Percentiles rank a stretch among this genome's conserved stretches.
phyloP scores from a whole-genome alignment of 2,797 vertebrate genomes.

The Crenuchus spilurus region DNA sequence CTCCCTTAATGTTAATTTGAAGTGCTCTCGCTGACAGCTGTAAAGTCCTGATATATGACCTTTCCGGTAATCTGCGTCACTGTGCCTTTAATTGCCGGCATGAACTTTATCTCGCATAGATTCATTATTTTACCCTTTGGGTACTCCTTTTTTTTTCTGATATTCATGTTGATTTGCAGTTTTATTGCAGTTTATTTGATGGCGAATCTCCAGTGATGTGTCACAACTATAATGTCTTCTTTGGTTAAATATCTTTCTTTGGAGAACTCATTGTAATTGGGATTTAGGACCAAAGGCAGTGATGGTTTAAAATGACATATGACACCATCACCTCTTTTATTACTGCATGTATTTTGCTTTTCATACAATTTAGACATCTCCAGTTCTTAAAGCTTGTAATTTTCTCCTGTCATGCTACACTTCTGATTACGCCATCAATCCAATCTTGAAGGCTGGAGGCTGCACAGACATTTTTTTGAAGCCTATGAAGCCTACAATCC shows the following conservation, averaged over 20 bases:
- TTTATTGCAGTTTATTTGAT: background rate
- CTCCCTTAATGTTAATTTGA: conserved; percentile 27
- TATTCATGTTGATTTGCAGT: conserved; percentile 20
- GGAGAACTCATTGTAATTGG: background rate
- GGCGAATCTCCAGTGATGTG: background rate
- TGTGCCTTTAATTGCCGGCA: conserved; percentile 62
- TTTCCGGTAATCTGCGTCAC: conserved; percentile 56
- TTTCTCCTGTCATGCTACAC: background rate
- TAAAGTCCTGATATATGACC: conserved; percentile 58
- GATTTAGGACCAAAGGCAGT: background rate
- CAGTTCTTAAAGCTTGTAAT: background rate
- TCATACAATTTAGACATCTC: background rate
- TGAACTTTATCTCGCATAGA: conserved; percentile 65
- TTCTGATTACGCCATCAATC: background rate
- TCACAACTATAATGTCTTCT: background rate
- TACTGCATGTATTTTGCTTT: background rate
- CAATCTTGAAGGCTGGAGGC: background rate
- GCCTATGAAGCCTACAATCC: background rate
- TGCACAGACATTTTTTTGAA: background rate
- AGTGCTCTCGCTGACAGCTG: conserved; percentile 38
- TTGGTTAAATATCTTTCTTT: background rate
- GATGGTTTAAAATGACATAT: background rate
- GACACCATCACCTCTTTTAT: too few relatives aligned
- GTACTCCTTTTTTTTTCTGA: conserved; percentile 1
- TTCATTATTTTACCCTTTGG: conserved; percentile 54